Base-by-base conservation (phyloP, 2,797 vertebrate genomes). In the Clamator glandarius region DNA sequence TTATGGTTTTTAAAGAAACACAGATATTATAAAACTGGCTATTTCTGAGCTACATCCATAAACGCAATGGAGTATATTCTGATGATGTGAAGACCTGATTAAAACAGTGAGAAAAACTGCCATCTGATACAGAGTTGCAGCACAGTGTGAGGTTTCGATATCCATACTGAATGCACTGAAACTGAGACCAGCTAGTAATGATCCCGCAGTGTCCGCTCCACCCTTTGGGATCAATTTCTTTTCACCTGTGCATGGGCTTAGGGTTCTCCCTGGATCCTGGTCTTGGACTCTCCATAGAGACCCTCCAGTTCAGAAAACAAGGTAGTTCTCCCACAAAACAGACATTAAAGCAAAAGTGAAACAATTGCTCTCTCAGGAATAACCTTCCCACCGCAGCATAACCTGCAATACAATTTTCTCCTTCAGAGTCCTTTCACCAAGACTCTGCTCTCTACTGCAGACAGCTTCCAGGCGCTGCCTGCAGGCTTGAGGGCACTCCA, bases 151-250 rank as follows among this genome's bases (percentile, higher is more conserved):
- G 52, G 42, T 36, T 58, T 67, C 51, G 59, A 79, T 31, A 28
- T 61, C 51, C 2, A 1, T 41, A n/a, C 67, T n/a, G 58, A 70
- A 67, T 3, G 25, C 39, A 11, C 9, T 58, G 39, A 80, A 80
- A 23, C 46, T 24, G 26, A 31, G 51, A 55, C 36, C 54, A 36
- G 15, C 33, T 36, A 41, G 25, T 35, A 33, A 50, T 14, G 10
- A 84, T 73, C 14, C 50, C 8, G 6, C 19, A 24, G 20, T 5
- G 11, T 4, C 10, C 31, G 18, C 4, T 91, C 15, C 26, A 52
- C 54, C 46, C 29, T 0, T 4, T 0, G 8, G 72, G 68, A 87
- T 23, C 0, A 0, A 31, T 80, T 94, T 66, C 48, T 57, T 85
- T 39, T 68, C 36, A 74, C 12, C 35, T 5, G 2, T 19, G 54